These are phyloP conservation scores for Antigone vipio DNA, from an alignment of 2,113 vertebrate species.

Conservation along the genomic window DNA sequence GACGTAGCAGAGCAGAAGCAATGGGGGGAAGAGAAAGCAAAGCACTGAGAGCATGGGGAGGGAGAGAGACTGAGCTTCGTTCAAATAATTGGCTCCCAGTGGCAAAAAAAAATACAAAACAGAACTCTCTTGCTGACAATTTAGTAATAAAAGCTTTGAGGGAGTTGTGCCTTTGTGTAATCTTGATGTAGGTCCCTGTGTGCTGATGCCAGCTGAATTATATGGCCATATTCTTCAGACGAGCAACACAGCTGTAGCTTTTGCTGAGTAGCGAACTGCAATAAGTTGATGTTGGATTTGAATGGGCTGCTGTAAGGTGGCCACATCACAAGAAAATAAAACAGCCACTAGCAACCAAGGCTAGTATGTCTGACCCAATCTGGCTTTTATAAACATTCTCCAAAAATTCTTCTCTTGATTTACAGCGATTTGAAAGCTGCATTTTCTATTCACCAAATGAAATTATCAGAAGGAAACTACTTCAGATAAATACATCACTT, in stretches of 20 bases:
- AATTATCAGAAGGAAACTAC: slow-evolving; percentile 54
- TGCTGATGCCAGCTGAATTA: slow-evolving; percentile 29
- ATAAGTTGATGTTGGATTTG: background rate
- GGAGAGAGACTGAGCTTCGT: background rate
- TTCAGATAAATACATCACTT: slow-evolving; percentile 55
- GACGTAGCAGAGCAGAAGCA: background rate
- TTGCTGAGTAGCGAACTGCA: background rate
- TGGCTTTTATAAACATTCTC: background rate
- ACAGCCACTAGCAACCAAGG: background rate
- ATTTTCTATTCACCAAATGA: slow-evolving; percentile 52
- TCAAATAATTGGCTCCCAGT: slow-evolving; percentile 52
- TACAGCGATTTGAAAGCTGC: background rate
- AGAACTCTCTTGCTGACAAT: background rate
- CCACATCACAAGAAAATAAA: slow-evolving; percentile 7
- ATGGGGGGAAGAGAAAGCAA: background rate
- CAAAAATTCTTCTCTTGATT: slow-evolving; percentile 5
- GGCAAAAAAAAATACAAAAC: background rate
- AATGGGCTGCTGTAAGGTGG: background rate
- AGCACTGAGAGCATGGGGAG: background rate
- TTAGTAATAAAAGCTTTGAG: slow-evolving; percentile 38
- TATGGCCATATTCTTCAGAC: background rate
- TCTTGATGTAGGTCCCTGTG: background rate
- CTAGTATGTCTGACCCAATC: background rate
- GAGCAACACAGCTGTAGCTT: background rate
- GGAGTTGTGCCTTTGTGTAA: background rate